These are phyloP conservation scores for Apis mellifera DNA, from an alignment of 1,140 invertebrate genomes.

Conservation along the genomic window DNA sequence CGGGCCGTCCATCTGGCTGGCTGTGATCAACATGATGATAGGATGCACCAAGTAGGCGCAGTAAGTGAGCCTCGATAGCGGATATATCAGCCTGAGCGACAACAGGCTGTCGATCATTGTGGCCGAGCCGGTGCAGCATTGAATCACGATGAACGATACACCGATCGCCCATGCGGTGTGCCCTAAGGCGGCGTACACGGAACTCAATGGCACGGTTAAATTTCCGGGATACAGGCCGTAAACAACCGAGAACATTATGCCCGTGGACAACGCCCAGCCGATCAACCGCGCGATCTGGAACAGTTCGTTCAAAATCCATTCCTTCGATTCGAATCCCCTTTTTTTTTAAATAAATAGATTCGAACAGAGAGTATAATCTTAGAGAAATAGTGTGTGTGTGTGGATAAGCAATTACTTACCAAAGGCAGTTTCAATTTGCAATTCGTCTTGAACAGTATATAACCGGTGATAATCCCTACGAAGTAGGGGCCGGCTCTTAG, in stretches of 20 bases:
- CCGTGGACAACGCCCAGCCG: slow-evolving; percentile 84
- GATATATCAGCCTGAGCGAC: slow-evolving; percentile 90
- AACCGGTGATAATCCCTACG: slow-evolving; percentile 89
- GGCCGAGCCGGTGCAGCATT: slow-evolving; percentile 89
- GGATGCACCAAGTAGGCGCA: slow-evolving; percentile 95
- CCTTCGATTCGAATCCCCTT: background rate
- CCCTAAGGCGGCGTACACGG: slow-evolving; percentile 82
- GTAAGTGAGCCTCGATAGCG: slow-evolving; percentile 94
- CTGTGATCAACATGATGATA: slow-evolving; percentile 90
- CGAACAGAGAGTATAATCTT: too few species aligned
- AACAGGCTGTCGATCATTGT: slow-evolving; percentile 88
- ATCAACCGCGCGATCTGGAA: slow-evolving; percentile 70
- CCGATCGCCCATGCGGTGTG: slow-evolving; percentile 89
- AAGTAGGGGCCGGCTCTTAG: slow-evolving; percentile 90
- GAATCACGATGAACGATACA: slow-evolving; percentile 90
- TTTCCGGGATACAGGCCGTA: slow-evolving; percentile 89
- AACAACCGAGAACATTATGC: slow-evolving; percentile 85
- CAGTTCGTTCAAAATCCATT: background rate
- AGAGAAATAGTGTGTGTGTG: too few species aligned
- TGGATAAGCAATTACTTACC: slow-evolving; percentile 79
- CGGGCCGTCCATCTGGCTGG: slow-evolving; percentile 89
- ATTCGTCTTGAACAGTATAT: slow-evolving; percentile 87
- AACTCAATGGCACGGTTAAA: slow-evolving; percentile 85
- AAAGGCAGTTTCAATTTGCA: slow-evolving; percentile 84
- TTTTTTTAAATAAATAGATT: background rate